Base-by-base conservation (phyloP, 2,797 vertebrate genomes). In the Argyrosomus regius region DNA sequence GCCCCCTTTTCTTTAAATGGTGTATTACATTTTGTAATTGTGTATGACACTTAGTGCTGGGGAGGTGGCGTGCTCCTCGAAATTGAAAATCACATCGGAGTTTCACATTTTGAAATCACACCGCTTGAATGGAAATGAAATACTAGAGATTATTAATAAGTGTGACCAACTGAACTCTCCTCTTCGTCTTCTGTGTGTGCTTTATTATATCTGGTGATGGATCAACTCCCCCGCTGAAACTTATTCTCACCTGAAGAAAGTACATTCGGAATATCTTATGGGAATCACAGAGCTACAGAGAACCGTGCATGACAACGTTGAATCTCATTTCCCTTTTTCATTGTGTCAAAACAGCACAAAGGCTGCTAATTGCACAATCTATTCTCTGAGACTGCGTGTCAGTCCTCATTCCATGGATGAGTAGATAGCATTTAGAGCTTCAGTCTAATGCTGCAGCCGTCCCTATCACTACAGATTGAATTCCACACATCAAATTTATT, bases 401-500 rank as follows among this genome's bases (percentile, higher is more conserved):
- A 94, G 92, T 93, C 93, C 92, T 94, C 92, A 93, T 95, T 93
- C 93, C 91, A 93, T 89, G 91, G 94, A 94, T 94, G 93, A 94
- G 91, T 89, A 93, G 91, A 93, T 93, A 93, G 88, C 93, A 92
- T 95, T 95, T 93, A 94, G 92, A 92, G 92, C 89, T 91, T 92
- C 91, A 84, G 91, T 92, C 87, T 91, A 88, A 94, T 91, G 91
- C 89, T 86, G 87, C 85, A 83, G 92, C 89, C 87, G 84, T 92
- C 91, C 91, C 92, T 81, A 94, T 92, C 90, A 77, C 92, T 91
- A 91, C 90, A 92, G 92, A 93, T 94, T 94, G 92, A 94, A 95
- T 95, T 94, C 92, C 94, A 92, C 93, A 93, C 93, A 93, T 95
- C 91, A 95, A 89, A 94, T 94, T 92, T 94, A 91, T 94, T 94